These are phyloP conservation scores for Rhabdomys pumilio DNA, from an alignment of 2,797 vertebrate genomes.

Conservation along the genomic window DNA sequence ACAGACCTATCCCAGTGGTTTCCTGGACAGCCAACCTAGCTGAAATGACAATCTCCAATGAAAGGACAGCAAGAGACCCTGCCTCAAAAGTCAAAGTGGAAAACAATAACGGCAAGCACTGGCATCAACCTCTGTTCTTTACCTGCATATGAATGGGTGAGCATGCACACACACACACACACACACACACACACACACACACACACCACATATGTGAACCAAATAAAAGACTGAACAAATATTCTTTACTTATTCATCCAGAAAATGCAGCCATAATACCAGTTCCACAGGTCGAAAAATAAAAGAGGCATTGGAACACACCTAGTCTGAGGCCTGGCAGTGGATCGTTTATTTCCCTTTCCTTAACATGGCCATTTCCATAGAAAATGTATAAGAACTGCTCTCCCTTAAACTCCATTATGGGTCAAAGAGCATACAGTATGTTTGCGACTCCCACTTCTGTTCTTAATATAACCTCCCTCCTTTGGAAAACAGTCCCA, in stretches of 20 bases:
- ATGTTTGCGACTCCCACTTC: background rate
- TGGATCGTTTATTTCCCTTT: background rate
- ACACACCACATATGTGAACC: background rate
- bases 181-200: background rate
- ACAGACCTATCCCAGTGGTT: background rate
- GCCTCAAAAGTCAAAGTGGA: background rate
- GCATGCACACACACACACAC: too few species aligned
- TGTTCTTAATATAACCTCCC: background rate
- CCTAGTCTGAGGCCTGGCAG: background rate
- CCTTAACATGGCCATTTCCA: background rate
- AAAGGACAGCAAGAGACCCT: background rate
- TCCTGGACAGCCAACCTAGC: too few species aligned
- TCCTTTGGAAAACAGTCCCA: slow-evolving; percentile 31
- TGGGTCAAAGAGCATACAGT: background rate
- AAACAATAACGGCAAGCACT: background rate
- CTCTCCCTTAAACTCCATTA: background rate
- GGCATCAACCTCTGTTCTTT: background rate
- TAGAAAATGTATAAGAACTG: background rate
- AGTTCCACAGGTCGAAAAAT: background rate
- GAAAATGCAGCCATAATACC: background rate
- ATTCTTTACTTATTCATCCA: background rate
- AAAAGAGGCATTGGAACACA: background rate
- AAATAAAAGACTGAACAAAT: background rate
- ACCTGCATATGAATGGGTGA: background rate
- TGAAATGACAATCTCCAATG: background rate